phyloP scores from a whole-genome alignment of 1,140 invertebrate genomes.

The Trichomalopsis sarcophagae region DNA sequence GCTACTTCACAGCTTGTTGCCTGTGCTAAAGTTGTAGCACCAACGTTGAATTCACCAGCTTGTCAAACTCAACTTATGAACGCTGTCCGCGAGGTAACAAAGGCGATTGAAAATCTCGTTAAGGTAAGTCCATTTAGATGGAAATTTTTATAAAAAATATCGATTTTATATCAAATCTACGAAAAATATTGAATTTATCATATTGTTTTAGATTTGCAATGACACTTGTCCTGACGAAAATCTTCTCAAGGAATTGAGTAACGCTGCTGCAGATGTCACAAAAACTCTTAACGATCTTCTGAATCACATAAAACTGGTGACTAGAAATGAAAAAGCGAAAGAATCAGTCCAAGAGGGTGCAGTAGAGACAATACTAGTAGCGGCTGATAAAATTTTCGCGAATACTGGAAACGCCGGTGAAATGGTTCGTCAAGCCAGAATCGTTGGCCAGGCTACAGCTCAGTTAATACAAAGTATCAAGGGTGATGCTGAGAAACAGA shows the following conservation, averaged over 20 bases:
- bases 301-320: constrained; percentile 87
- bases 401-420: constrained; percentile 90
- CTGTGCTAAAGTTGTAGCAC: constrained; percentile 95
- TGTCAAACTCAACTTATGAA: constrained; percentile 96
- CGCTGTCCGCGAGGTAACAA: constrained; percentile 94
- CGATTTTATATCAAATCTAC: neutral
- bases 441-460: constrained; percentile 94
- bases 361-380: constrained; percentile 92
- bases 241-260: constrained; percentile 85
- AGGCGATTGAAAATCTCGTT: constrained; percentile 93
- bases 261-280: constrained; percentile 92
- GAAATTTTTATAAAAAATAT: neutral
- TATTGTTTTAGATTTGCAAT: constrained; percentile 81
- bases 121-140: constrained; percentile 25
- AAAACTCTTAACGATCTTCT: constrained; percentile 92
- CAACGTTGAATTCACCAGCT: constrained; percentile 89
- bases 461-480: constrained; percentile 95
- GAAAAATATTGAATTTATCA: neutral
- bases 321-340: constrained; percentile 72
- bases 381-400: constrained; percentile 92
- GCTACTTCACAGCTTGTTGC: constrained; percentile 98
- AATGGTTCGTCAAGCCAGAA: constrained; percentile 95
- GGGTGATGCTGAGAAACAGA: constrained; percentile 91
- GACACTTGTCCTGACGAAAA: constrained; percentile 81
- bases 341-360: constrained; percentile 83